Base-by-base conservation (phyloP, 2,797 vertebrate species). In the Stomatorhinus walkeri region DNA sequence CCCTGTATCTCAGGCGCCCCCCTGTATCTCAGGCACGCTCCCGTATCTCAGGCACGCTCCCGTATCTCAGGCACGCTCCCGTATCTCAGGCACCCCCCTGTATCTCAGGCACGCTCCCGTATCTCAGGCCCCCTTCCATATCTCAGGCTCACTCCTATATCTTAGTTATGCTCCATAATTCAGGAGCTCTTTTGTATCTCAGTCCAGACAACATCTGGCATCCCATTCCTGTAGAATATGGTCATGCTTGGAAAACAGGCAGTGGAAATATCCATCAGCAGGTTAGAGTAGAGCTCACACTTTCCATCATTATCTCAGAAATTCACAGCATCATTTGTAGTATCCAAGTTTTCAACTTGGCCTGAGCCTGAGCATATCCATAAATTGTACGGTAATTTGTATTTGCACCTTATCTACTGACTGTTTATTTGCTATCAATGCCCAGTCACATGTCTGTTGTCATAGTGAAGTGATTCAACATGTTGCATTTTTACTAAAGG, bases 191-290 rank as follows among this genome's bases (percentile, higher is more conserved):
- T 90, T 24, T 90, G 90, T 90, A 72, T 93, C 91, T 90, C 72
- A 76, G 61, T 89, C 86, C 87, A 61, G 7, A 46, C 52, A 91
- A 93, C 93, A 94, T 95, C 93, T 94, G 94, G 89, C 46, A 86
- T 87, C 59, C 93, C 92, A 94, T 95, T 95, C 93, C 92, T 93
- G 89, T 92, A 87, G 24, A 87, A 22, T 91, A 72, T 90, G 88
- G 92, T 94, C 92, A 94, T 91, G 85, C 91, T 93, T 88, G 87
- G 91, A 91, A 93, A 93, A 90, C 83, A 52, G 54, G 90, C 85
- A 86, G 89, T 92, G 91, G 91, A 93, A 92, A 92, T 88, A 91
- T 89, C 79, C 76, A 88, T 52, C 72, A 89, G 72, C 48, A 81
- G 89, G 36, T 61, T 43, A 22, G 49, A 48, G 22, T 0, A 61